Evolutionary conservation across 2,888 invertebrate species (phyloP), one percentile per base, ranked within the genome.

Genomic region (Anoplius nigerrimus): DNA sequence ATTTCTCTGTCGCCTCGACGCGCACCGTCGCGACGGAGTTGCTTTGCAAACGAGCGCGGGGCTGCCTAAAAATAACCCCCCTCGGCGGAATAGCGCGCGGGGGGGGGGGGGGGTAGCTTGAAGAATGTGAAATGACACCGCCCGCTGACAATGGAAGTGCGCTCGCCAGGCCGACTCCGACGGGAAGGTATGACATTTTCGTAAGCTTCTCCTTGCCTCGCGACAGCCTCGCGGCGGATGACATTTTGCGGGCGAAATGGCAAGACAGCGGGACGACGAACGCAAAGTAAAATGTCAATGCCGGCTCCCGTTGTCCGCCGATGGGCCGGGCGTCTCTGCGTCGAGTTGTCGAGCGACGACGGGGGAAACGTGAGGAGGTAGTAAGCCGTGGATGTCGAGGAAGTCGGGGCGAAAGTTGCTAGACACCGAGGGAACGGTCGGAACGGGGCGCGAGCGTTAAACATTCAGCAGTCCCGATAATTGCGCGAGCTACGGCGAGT

Each of bases 191-290:
- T 74, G 78, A 74, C 78, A 78, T 78, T 79, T 72, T 69, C 71
- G 63, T 54, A 60, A 58, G 69, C 65, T 69, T 58, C 69, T 67
- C 57, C 59, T 52, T 21, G 62, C 54, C 11, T 34, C 45, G 66
- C 46, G 48, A 57, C 43, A 56, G 55, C 15, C 42, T 22, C 24
- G 34, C 48, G 66, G 54, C 48, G 66, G 54, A 46, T 71, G 78
- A 78, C 78, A 79, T 78, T 78, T 79, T 63, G 59, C 62, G 21
- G 54, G 71, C 43, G 63, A 79, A 78, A 79, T 78, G 79, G 74
- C 79, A 72, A 63, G 70, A 73, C 53, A 60, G 55, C 58, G 58
- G 59, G 61, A 58, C 51, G 53, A 18, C 62, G 27, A 11, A 59
- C 64, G 42, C 61, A 66, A 69, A 61, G 71, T 53, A 65, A 78